Percentiles rank a stretch among this genome's conserved stretches.
Evolutionary conservation across 2,113 vertebrate species (phyloP).

Genomic region (Pagrus major): DNA sequence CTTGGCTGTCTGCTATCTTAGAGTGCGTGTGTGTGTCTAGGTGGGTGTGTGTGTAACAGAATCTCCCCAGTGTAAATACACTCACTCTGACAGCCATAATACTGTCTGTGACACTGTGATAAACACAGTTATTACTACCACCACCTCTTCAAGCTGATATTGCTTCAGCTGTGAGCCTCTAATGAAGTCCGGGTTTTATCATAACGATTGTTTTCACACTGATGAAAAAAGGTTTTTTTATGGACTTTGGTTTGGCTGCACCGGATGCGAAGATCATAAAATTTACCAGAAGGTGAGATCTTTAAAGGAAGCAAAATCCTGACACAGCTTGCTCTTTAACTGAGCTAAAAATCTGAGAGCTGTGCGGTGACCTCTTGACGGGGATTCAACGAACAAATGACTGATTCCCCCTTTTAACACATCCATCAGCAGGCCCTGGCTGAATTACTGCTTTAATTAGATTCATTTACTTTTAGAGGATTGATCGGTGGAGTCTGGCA

Average conservation of each 20-base stretch:
- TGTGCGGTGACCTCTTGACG: constrained; percentile 6
- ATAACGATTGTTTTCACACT: constrained; percentile 29
- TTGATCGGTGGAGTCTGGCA: constrained; percentile 51
- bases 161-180: constrained; percentile 65
- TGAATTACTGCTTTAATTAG: constrained; percentile 61
- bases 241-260: constrained; percentile 5
- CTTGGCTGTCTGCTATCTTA: constrained; percentile 55
- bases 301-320: not conserved
- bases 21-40: constrained; percentile 28
- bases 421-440: constrained; percentile 37
- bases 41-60: constrained; percentile 55
- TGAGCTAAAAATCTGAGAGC: constrained; percentile 8
- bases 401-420: constrained; percentile 32
- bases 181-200: constrained; percentile 46
- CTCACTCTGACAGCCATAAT: constrained; percentile 67
- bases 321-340: not conserved
- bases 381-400: constrained; percentile 18
- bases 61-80: constrained; percentile 69
- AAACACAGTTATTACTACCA: constrained; percentile 60
- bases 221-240: not conserved
- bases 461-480: constrained; percentile 53
- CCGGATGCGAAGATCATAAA: not conserved
- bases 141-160: constrained; percentile 50
- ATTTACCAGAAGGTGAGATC: not conserved
- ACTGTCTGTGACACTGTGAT: constrained; percentile 61